Evolutionary conservation across 2,888 invertebrate species (phyloP).

Genomic region (Limenitis camilla): DNA sequence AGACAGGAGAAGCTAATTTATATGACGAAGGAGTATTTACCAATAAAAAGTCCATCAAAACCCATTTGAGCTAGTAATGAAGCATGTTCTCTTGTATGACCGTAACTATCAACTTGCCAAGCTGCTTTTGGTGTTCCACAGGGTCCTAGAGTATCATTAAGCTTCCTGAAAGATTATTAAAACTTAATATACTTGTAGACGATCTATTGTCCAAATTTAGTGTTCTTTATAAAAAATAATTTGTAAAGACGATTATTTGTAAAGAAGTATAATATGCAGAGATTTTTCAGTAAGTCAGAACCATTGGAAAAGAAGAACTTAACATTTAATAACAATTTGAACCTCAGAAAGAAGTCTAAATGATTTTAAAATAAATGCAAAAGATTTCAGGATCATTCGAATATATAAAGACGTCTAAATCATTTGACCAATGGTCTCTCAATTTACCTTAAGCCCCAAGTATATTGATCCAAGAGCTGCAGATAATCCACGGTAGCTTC

Average conservation of each 20-base stretch:
- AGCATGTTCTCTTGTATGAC: constrained; percentile 81
- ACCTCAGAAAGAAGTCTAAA: no score
- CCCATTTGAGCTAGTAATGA: constrained; percentile 79
- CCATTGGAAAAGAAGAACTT: no score
- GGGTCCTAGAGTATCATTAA: constrained; percentile 80
- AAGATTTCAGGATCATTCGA: no score
- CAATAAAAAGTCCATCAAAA: constrained; percentile 82
- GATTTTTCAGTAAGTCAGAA: no score
- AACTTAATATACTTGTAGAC: neutral
- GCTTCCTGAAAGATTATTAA: constrained; percentile 52
- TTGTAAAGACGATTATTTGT: no score
- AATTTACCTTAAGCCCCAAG: constrained; percentile 65
- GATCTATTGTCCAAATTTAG: neutral
- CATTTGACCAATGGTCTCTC: neutral
- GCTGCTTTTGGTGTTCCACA: constrained; percentile 84
- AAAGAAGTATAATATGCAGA: no score
- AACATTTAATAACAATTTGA: no score
- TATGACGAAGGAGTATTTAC: no score
- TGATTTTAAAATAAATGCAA: no score
- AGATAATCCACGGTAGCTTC: constrained; percentile 81
- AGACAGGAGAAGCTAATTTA: no score
- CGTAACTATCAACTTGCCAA: constrained; percentile 93
- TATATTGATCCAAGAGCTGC: constrained; percentile 81
- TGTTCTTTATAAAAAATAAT: no score
- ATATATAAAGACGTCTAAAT: no score